Evolutionary conservation across 2,797 vertebrate genomes (phyloP).

Genomic region (Melanotaenia parkinsoni): DNA sequence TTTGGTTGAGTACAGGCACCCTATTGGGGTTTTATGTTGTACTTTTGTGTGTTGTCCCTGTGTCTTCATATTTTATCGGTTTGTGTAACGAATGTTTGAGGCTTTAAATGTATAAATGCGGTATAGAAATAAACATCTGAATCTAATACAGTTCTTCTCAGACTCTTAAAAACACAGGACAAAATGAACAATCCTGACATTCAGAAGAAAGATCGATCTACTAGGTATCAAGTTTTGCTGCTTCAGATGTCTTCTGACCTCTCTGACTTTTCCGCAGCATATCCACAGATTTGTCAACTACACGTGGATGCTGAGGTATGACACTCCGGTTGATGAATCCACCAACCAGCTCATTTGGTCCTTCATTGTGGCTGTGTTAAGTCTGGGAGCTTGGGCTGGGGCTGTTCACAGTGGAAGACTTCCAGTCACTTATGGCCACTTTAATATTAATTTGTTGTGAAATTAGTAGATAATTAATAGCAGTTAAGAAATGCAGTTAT

Average conservation of each 20-base stretch:
- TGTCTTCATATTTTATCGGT: too few species aligned
- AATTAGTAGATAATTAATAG: neutral
- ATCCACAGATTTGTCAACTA: constrained; percentile 81
- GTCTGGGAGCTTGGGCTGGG: constrained; percentile 79
- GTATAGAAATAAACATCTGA: too few species aligned
- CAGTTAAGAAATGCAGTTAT: neutral
- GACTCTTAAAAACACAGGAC: too few species aligned
- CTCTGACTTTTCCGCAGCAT: constrained; percentile 63
- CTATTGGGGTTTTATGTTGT: too few species aligned
- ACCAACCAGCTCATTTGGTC: constrained; percentile 82
- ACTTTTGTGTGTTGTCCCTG: too few species aligned
- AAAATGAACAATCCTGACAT: neutral
- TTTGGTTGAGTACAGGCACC: too few species aligned
- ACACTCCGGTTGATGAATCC: constrained; percentile 60
- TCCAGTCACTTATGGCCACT: constrained; percentile 75
- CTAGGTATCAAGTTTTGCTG: neutral
- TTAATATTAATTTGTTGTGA: neutral
- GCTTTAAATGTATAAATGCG: too few species aligned
- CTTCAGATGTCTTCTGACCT: constrained; percentile 2
- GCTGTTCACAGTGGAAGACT: constrained; percentile 78
- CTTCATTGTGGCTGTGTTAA: constrained; percentile 80
- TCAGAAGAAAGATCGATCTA: neutral
- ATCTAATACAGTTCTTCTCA: too few species aligned
- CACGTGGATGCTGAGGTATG: constrained; percentile 79
- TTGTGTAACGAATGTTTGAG: too few species aligned